Evolutionary conservation across 2,888 invertebrate species (phyloP), one percentile per base, ranked within the genome.

Genomic region (Eupithecia pulchellata): DNA sequence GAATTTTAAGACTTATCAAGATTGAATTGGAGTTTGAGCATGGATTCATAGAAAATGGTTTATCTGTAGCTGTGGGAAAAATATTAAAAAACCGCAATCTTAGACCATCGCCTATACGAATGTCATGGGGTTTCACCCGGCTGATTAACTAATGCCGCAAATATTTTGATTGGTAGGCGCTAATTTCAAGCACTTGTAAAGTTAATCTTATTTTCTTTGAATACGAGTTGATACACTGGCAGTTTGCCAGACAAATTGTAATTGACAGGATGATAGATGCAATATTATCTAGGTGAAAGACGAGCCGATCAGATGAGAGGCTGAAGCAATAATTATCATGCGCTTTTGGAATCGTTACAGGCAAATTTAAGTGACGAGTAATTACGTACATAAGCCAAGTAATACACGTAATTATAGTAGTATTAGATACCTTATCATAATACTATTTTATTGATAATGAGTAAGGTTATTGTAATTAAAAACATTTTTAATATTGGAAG

Each of bases 201-300:
- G 17, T 39, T 39, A n/a, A n/a, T 42, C n/a, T 8, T 8, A 42
- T 42, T 42, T 42, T 8, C 42, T 42, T 42, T 39, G 39, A 39
- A n/a, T 42, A 42, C 20, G 55, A 55, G 13, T 55, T 5, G 13
- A 55, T 27, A 55, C 77, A 69, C 79, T 82, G 84, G 84, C 81
- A 69, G 72, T 34, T 74, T 72, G 83, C 85, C 85, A 85, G 76
- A 71, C 60, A 61, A 62, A 72, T 74, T 72, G 79, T 82, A 83
- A 84, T 82, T 83, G 84, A 84, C 84, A 82, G 74, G 62, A 20
- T 74, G 82, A 84, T 78, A 77, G 82, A 82, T 81, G 69, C 72
- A 73, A 71, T n/a, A n/a, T n/a, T n/a, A n/a, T 69, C 64, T 69
- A 69, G 72, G 39, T 75, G 76, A 39, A 76, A 75, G 77, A 80